phyloP scores from a whole-genome alignment of 2,113 vertebrate genomes.

The Poeciliopsis turrubarensis region DNA sequence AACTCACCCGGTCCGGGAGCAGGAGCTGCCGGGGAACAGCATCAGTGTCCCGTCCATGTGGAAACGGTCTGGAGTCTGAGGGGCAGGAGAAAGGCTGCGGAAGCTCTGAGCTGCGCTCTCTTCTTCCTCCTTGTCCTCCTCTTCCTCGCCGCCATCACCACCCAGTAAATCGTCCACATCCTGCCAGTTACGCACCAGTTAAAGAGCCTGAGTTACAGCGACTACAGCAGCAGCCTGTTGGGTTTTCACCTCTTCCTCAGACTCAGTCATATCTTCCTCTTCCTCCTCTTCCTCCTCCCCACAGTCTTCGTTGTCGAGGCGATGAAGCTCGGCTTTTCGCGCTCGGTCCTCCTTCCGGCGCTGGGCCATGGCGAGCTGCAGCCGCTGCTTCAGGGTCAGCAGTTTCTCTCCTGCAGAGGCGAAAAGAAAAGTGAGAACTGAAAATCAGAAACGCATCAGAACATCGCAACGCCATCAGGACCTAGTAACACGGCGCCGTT shows the following conservation, averaged over 20 bases:
- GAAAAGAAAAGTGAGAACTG: not conserved
- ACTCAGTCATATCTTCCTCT: constrained; percentile 90
- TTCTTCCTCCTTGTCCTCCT: constrained; percentile 74
- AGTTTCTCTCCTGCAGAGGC: constrained; percentile 87
- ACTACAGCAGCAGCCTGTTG: not conserved
- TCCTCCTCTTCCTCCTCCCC: constrained; percentile 80
- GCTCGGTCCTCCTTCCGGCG: constrained; percentile 87
- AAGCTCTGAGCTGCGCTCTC: constrained; percentile 65
- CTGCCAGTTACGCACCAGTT: constrained; percentile 62
- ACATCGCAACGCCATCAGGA: not conserved
- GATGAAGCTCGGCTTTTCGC: constrained; percentile 85
- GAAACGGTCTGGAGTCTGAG: constrained; percentile 71
- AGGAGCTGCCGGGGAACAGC: constrained; percentile 90
- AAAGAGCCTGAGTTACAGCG: not conserved
- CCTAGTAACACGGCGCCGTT: not conserved
- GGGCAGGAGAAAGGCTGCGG: constrained; percentile 73
- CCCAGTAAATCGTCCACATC: constrained; percentile 83
- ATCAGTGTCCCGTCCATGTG: constrained; percentile 87
- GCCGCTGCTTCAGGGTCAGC: constrained; percentile 89
- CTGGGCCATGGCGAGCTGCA: constrained; percentile 95
- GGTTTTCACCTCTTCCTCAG: constrained; percentile 83
- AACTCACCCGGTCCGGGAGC: constrained; percentile 87
- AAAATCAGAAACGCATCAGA: not conserved
- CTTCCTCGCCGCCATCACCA: constrained; percentile 74
- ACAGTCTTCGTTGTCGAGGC: constrained; percentile 94